Conservation (phyloP, 2,797 vertebrate genomes). For the Limosa lapponica region DNA sequence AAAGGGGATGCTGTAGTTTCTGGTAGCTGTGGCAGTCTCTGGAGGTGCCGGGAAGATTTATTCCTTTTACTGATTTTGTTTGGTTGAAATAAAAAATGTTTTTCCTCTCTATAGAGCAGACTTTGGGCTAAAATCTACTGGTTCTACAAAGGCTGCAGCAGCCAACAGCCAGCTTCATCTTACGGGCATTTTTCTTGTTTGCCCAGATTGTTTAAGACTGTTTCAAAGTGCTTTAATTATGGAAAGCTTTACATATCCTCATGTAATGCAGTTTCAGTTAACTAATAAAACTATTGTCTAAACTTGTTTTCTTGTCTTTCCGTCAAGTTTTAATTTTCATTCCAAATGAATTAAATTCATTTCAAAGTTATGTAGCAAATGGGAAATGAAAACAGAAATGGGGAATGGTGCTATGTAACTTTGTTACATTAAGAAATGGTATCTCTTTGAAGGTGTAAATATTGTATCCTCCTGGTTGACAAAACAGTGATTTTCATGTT, state of each 20-base stretch:
- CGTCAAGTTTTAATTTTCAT: not conserved
- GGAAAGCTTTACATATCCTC: not conserved
- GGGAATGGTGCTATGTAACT: not conserved
- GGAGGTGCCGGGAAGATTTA: not conserved
- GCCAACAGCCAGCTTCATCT: no score
- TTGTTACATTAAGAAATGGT: no score
- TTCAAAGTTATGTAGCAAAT: not conserved
- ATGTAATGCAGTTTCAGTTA: not conserved
- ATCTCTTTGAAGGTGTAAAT: no score
- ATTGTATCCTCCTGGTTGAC: not conserved
- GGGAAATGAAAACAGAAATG: not conserved
- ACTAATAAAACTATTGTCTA: not conserved
- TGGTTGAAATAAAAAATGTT: not conserved
- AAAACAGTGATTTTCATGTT: not conserved
- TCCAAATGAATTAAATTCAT: not conserved
- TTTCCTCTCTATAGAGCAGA: not conserved
- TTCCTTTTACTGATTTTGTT: not conserved
- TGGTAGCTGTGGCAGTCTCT: not conserved
- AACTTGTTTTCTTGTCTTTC: not conserved
- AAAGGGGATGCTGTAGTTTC: not conserved
- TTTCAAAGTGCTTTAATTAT: not conserved
- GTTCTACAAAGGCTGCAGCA: not conserved
- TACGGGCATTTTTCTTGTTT: no score
- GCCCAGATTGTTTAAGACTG: not conserved
- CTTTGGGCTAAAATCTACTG: not conserved